Evolutionary conservation across 2,113 vertebrate species (phyloP), one percentile per base, ranked within the genome.

Genomic region (Xyliphius kryptos): DNA sequence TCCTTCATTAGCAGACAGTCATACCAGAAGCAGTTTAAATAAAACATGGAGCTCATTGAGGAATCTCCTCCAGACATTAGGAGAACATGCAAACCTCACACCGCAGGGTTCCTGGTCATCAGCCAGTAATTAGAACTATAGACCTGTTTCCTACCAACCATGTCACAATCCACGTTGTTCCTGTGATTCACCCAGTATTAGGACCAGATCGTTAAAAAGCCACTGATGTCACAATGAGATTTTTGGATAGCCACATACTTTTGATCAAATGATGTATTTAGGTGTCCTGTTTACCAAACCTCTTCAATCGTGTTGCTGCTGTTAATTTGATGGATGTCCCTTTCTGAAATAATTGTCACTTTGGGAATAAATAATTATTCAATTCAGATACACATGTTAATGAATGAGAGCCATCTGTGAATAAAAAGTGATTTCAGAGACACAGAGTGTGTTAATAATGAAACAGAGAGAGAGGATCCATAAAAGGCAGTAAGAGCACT

Each of bases 361-460:
- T 36, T 20, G 32, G 47, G 47, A 61, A 61, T 61, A 61, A 61
- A 61, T 13, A 50, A 26, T 61, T n/a, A 38, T n/a, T n/a, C 14
- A 46, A 46, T 46, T 46, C 43, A 46, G 40, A 2, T 41, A 2
- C 9, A 46, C 11, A 14, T 46, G 5, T 14, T 46, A 46, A n/a
- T 46, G 43, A 46, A 46, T n/a, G 43, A 12, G n/a, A 14, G 3
- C 43, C 43, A n/a, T 74, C 69, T 46, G 40, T 15, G 62, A 77
- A 80, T 86, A 83, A 83, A 80, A 83, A 79, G 80, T 70, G 58
- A 74, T 79, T 81, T 85, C 82, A 80, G 74, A 68, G 73, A 57
- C 77, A 72, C 77, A 73, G 82, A 77, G 80, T 83, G 80, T 76
- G 78, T 66, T 37, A 51, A 74, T 67, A 48, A 16, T 17, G 15